Conservation (phyloP, 2,888 invertebrate genomes). For the Bedellia somnulentella region DNA sequence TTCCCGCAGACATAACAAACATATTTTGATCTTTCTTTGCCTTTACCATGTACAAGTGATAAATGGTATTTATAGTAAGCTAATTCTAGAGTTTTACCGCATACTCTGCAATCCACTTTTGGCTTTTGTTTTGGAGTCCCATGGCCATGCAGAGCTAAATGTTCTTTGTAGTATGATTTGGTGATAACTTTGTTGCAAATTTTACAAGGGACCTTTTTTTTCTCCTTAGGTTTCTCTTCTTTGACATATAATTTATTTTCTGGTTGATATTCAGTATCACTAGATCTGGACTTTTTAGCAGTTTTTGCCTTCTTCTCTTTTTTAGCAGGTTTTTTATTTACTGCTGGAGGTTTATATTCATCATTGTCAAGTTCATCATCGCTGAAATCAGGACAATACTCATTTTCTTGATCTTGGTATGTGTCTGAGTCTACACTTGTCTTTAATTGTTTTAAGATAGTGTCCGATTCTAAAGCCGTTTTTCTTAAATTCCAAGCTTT, state of each 20-base stretch:
- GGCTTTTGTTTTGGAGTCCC: conserved; percentile 4
- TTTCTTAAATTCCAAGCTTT: conserved; percentile 14
- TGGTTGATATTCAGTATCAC: too few species aligned
- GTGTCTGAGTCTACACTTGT: not conserved
- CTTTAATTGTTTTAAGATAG: not conserved
- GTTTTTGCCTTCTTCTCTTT: not conserved
- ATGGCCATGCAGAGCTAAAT: conserved; percentile 14
- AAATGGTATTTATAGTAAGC: conserved; percentile 1
- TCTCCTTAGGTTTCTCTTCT: too few species aligned
- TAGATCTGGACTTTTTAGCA: not conserved
- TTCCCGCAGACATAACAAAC: not conserved
- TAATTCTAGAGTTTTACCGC: conserved; percentile 1
- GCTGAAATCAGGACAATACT: not conserved
- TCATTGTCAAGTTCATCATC: not conserved
- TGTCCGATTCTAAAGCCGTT: conserved; percentile 12
- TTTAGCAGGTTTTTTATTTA: not conserved
- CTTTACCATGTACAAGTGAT: not conserved
- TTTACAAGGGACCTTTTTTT: conserved; percentile 20
- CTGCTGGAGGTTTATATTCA: not conserved
- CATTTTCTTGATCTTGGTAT: not conserved
- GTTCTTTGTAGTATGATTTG: conserved; percentile 13
- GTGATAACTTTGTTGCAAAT: conserved; percentile 23
- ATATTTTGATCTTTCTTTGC: not conserved
- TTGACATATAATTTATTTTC: conserved; percentile 14
- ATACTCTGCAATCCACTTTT: conserved; percentile 5